Percentiles rank a stretch among this genome's conserved stretches.
Conservation (phyloP, 2,888 invertebrate species). For the Spodoptera exigua region DNA sequence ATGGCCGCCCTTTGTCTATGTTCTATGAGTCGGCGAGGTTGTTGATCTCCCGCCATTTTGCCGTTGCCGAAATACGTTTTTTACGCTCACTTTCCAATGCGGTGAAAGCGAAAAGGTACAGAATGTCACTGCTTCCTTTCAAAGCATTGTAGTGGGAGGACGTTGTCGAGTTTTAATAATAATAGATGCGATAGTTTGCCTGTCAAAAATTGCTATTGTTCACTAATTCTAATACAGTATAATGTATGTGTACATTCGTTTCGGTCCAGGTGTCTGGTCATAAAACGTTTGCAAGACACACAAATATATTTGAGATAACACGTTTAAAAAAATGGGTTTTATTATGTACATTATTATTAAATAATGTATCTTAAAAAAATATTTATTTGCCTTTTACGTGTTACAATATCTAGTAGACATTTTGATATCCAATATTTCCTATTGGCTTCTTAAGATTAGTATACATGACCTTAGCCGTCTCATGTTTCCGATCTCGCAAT, state of each 20-base stretch:
- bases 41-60: slow-evolving; percentile 82
- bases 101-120: slow-evolving; percentile 88
- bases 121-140: slow-evolving; percentile 88
- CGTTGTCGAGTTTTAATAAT: slow-evolving; percentile 77
- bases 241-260: slow-evolving; percentile 41
- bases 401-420: no score
- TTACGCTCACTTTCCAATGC: slow-evolving; percentile 89
- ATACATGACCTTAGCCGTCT: slow-evolving; percentile 42
- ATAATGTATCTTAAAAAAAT: no score
- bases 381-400: no score
- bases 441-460: slow-evolving; percentile 4
- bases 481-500: slow-evolving; percentile 26
- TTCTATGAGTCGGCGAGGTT: slow-evolving; percentile 80
- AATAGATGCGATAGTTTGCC: slow-evolving; percentile 73
- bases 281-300: slow-evolving; percentile 18
- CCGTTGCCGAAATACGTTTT: slow-evolving; percentile 88
- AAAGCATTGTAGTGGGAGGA: slow-evolving; percentile 86
- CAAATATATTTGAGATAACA: slow-evolving; percentile 11
- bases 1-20: slow-evolving; percentile 85
- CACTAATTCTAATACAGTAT: slow-evolving; percentile 61
- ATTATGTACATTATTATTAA: no score
- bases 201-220: slow-evolving; percentile 76
- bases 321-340: not conserved
- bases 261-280: slow-evolving; percentile 11
- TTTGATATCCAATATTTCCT: no score